A percentile compares a stretch with the other conserved stretches of the same genome.
phyloP scores from a whole-genome alignment of 64 coral and sea anemone species.

The Porites australiensis region DNA sequence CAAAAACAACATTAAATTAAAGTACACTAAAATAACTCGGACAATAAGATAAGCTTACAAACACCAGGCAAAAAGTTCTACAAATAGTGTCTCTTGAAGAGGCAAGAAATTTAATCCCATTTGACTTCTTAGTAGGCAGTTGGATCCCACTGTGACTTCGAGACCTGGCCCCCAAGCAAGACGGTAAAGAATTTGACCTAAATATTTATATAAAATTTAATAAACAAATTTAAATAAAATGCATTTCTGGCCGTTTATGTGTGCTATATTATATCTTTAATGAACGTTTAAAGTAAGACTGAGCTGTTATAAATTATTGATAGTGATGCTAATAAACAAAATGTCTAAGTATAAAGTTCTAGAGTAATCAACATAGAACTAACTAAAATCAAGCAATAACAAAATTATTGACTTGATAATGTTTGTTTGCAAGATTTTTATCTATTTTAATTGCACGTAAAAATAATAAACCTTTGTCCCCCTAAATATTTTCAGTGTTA shows the following conservation, averaged over 20 bases:
- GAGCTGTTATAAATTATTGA: too few species aligned
- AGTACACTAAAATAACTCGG: not conserved
- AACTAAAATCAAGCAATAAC: too few species aligned
- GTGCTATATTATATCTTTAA: not conserved
- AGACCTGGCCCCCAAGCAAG: slow-evolving; percentile 7
- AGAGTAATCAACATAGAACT: too few species aligned
- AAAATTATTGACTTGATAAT: too few species aligned
- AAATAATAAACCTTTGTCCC: too few species aligned
- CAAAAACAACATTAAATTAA: not conserved
- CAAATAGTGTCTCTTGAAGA: not conserved
- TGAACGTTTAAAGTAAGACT: too few species aligned
- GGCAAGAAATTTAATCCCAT: slow-evolving; percentile 2
- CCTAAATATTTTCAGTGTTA: too few species aligned
- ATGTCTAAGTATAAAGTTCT: too few species aligned
- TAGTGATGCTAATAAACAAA: not conserved
- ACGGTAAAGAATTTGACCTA: slow-evolving; percentile 6
- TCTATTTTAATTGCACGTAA: too few species aligned
- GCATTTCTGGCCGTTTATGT: not conserved
- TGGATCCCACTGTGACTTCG: slow-evolving; percentile 43
- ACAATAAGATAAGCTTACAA: too few species aligned
- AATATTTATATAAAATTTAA: not conserved
- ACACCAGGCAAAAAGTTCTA: not conserved
- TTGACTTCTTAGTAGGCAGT: slow-evolving; percentile 49
- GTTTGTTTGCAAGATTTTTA: too few species aligned
- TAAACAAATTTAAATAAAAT: not conserved